Evolutionary conservation across 23 tunicate species (phyloP).

Genomic region (Styela clava): DNA sequence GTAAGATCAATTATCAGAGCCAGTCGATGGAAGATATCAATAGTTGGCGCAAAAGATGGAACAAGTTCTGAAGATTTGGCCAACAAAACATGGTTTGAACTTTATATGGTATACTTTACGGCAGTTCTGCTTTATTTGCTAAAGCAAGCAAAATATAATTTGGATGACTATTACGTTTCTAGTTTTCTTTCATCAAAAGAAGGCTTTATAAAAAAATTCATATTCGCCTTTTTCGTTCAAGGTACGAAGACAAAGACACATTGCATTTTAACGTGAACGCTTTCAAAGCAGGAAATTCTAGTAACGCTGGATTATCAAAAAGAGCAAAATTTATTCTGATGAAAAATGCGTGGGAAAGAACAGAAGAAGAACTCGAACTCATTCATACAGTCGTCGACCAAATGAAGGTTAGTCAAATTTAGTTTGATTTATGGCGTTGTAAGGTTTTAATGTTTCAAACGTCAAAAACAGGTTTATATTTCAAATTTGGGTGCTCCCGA

Average conservation of each 20-base stretch:
- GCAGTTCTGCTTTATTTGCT: no score
- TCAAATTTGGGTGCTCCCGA: no score
- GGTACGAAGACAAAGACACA: constrained; percentile 70
- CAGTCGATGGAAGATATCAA: constrained; percentile 57
- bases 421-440: no score
- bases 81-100: constrained; percentile 55
- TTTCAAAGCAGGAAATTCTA: constrained; percentile 61
- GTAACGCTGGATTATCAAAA: constrained; percentile 63
- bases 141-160: no score
- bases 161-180: no score
- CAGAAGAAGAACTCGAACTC: constrained; percentile 75
- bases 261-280: constrained; percentile 73
- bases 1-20: constrained; percentile 63
- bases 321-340: constrained; percentile 53
- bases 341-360: constrained; percentile 74
- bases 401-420: constrained; percentile 72
- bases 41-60: constrained; percentile 40
- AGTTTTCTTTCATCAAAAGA: no score
- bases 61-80: constrained; percentile 49
- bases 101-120: no score
- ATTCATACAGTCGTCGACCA: constrained; percentile 57
- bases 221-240: no score
- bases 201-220: no score
- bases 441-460: no score
- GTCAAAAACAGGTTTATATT: no score